A percentile compares a stretch with the other conserved stretches of the same genome.
Conservation (phyloP, 2,888 invertebrate species). For the Erebia epiphron region DNA sequence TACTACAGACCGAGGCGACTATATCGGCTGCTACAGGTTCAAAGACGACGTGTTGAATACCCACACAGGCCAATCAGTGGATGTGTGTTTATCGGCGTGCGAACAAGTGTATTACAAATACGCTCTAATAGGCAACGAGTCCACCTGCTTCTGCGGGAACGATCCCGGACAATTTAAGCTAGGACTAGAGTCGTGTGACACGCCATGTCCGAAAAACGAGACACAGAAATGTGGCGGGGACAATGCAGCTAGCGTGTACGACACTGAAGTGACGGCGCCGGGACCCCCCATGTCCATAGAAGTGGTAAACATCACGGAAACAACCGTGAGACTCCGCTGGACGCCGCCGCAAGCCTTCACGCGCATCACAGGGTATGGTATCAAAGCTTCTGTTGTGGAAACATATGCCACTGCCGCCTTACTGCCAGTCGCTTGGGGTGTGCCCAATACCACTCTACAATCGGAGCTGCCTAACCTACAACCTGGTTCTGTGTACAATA, state of each 20-base stretch:
- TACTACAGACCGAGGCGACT: constrained; percentile 67
- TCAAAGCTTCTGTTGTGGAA: constrained; percentile 79
- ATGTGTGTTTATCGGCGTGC: constrained; percentile 73
- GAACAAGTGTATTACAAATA: constrained; percentile 75
- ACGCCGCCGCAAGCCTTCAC: constrained; percentile 79
- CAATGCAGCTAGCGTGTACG: constrained; percentile 86
- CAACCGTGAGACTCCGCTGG: constrained; percentile 84
- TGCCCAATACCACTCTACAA: constrained; percentile 82
- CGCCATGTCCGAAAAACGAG: constrained; percentile 84
- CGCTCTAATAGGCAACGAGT: constrained; percentile 70
- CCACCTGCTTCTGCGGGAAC: constrained; percentile 76
- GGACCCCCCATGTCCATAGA: constrained; percentile 86
- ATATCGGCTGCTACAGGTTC: constrained; percentile 69
- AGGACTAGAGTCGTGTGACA: constrained; percentile 75
- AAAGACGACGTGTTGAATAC: constrained; percentile 67
- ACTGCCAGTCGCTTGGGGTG: constrained; percentile 81
- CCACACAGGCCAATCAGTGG: constrained; percentile 75
- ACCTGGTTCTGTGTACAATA: constrained; percentile 89
- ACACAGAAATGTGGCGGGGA: constrained; percentile 87
- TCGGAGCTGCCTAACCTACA: constrained; percentile 85
- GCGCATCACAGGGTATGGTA: constrained; percentile 79
- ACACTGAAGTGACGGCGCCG: constrained; percentile 85
- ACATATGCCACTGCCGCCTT: constrained; percentile 82
- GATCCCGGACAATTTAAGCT: constrained; percentile 68
- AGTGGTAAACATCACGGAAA: constrained; percentile 84